A percentile compares a stretch with the other conserved stretches of the same genome.
phyloP scores from a whole-genome alignment of 2,797 vertebrate genomes.

The Antrozous pallidus region DNA sequence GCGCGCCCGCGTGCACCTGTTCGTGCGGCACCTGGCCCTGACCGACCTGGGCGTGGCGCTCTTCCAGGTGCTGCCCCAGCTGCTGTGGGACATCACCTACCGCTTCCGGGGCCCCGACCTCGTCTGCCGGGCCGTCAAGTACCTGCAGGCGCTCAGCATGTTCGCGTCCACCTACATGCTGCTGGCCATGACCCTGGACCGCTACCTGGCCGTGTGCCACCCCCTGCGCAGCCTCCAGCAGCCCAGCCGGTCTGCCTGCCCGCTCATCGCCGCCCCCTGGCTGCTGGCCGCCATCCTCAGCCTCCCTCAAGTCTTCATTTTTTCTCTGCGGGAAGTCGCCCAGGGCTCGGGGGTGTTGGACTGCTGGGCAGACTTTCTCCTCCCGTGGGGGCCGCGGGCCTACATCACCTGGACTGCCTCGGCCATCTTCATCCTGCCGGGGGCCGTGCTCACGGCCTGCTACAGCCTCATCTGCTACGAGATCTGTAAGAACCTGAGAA shows the following conservation, averaged over 20 bases:
- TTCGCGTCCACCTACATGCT: slow-evolving; percentile 98
- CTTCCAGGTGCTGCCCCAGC: slow-evolving; percentile 95
- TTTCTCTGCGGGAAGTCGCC: slow-evolving; percentile 89
- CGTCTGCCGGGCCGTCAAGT: slow-evolving; percentile 92
- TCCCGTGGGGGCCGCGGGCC: slow-evolving; percentile 88
- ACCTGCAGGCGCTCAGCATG: slow-evolving; percentile 98
- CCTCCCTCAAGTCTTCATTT: slow-evolving; percentile 93
- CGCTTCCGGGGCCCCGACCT: slow-evolving; percentile 92
- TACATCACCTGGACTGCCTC: slow-evolving; percentile 94
- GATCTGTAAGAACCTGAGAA: slow-evolving; percentile 91
- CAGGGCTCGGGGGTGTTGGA: slow-evolving; percentile 90
- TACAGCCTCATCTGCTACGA: slow-evolving; percentile 91
- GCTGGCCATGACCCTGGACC: slow-evolving; percentile 94
- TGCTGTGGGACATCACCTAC: slow-evolving; percentile 96
- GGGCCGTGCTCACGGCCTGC: slow-evolving; percentile 86
- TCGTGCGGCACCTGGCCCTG: slow-evolving; percentile 92
- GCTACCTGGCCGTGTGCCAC: slow-evolving; percentile 95
- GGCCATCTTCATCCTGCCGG: slow-evolving; percentile 90
- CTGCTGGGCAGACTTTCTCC: slow-evolving; percentile 92
- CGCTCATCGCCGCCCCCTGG: slow-evolving; percentile 90
- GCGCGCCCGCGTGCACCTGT: slow-evolving; percentile 92
- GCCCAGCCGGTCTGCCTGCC: slow-evolving; percentile 87
- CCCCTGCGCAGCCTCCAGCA: slow-evolving; percentile 92
- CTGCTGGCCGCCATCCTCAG: slow-evolving; percentile 90
- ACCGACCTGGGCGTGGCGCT: slow-evolving; percentile 91